A percentile compares a stretch with the other conserved stretches of the same genome.
phyloP scores from a whole-genome alignment of 2,888 invertebrate genomes.

The Lapara coniferarum region DNA sequence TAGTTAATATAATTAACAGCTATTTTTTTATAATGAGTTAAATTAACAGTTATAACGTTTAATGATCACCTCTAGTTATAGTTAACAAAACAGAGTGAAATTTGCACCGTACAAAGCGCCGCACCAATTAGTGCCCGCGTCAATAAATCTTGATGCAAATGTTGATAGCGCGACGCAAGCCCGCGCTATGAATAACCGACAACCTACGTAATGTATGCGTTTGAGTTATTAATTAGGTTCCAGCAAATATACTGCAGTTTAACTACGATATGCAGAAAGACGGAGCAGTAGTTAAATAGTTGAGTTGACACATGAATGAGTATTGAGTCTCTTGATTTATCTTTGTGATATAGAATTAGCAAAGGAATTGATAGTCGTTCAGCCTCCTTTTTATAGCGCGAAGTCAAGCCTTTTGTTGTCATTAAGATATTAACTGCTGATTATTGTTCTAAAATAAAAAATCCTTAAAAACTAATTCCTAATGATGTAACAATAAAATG shows the following conservation, averaged over 20 bases:
- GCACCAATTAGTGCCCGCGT: slow-evolving; percentile 59
- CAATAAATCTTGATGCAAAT: slow-evolving; percentile 70
- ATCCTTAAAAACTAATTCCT: no score
- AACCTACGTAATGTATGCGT: slow-evolving; percentile 26
- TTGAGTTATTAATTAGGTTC: slow-evolving; percentile 19
- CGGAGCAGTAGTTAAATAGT: not conserved
- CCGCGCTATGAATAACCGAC: slow-evolving; percentile 35
- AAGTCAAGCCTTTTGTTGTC: no score
- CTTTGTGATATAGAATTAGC: no score
- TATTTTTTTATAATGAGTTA: no score
- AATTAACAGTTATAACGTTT: no score
- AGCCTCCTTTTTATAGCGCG: no score
- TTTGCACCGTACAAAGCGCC: slow-evolving; percentile 35
- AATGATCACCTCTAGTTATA: not conserved
- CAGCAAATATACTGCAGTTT: slow-evolving; percentile 6
- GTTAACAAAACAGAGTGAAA: slow-evolving; percentile 42
- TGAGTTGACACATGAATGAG: not conserved
- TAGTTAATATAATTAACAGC: no score
- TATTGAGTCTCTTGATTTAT: not conserved
- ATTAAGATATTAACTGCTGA: no score
- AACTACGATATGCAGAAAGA: not conserved
- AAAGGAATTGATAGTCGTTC: no score
- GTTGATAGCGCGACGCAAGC: slow-evolving; percentile 55
- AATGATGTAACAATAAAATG: not conserved
- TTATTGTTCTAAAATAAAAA: no score